These are phyloP conservation scores for Mionectes macconnelli DNA, from an alignment of 2,113 vertebrate species.

Conservation along the genomic window DNA sequence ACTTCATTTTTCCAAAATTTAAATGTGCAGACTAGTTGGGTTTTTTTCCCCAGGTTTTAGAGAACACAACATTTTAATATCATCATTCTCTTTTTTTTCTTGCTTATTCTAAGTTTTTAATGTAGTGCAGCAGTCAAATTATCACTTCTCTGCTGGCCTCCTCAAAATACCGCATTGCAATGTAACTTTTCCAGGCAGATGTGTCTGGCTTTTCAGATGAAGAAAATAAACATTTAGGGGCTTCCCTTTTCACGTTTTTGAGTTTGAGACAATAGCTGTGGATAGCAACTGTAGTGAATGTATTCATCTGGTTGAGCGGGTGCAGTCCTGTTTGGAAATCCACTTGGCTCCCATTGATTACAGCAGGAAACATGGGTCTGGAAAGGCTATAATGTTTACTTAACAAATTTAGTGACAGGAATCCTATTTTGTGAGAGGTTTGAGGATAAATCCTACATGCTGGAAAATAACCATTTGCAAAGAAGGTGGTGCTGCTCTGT, in stretches of 20 bases:
- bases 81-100: neutral
- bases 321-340: neutral
- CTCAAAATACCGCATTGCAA: neutral
- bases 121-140: neutral
- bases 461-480: neutral
- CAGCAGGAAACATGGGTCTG: neutral
- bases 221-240: neutral
- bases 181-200: neutral
- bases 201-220: neutral
- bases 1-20: neutral
- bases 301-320: neutral
- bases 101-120: neutral
- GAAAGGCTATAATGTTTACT: neutral
- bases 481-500: neutral
- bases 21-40: neutral
- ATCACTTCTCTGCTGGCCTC: neutral
- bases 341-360: neutral
- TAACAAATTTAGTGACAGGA: neutral
- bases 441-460: neutral
- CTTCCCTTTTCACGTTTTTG: neutral
- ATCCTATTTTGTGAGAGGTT: neutral
- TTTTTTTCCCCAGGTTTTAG: neutral
- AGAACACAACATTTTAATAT: neutral
- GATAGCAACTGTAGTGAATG: accelerated
- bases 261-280: neutral